Conservation (phyloP, 2,797 vertebrate species). For the Champsocephalus esox region DNA sequence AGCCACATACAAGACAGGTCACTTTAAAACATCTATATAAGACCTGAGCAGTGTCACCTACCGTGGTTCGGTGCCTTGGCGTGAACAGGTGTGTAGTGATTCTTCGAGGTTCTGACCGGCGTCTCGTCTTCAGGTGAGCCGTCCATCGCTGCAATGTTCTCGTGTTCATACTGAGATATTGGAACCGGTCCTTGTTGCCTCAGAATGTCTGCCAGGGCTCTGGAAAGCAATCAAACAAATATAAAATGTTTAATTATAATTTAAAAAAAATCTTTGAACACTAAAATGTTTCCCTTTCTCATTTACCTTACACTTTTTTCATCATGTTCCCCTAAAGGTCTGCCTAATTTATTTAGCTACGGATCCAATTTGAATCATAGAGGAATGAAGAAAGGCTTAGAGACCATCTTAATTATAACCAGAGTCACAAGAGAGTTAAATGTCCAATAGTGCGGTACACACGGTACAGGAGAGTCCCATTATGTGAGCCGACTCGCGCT, state of each 20-base stretch:
- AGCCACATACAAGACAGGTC: neutral
- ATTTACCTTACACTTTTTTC: constrained; percentile 17
- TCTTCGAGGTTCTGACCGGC: constrained; percentile 91
- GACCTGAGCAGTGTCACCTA: constrained; percentile 55
- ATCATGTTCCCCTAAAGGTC: constrained; percentile 29
- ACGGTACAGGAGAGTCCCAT: constrained; percentile 39
- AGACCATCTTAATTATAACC: constrained; percentile 61
- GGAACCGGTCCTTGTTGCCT: constrained; percentile 94
- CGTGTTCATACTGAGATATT: constrained; percentile 94
- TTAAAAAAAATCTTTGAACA: too few relatives aligned
- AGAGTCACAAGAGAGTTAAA: constrained; percentile 36
- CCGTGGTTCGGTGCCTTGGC: constrained; percentile 90
- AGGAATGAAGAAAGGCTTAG: constrained; percentile 23
- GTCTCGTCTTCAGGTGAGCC: constrained; percentile 96
- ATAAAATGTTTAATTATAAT: too few relatives aligned
- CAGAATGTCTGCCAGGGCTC: constrained; percentile 97
- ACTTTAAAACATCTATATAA: neutral
- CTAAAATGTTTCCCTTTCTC: neutral
- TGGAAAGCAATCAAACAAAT: constrained; percentile 66
- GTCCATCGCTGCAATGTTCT: constrained; percentile 90
- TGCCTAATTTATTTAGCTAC: constrained; percentile 50
- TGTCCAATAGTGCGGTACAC: constrained; percentile 37
- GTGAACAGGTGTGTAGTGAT: constrained; percentile 95
- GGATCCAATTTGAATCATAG: constrained; percentile 43
- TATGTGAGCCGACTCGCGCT: constrained; percentile 27